Evolutionary conservation across 2,797 vertebrate species (phyloP).

Genomic region (Parauchenoglanis ngamensis): DNA sequence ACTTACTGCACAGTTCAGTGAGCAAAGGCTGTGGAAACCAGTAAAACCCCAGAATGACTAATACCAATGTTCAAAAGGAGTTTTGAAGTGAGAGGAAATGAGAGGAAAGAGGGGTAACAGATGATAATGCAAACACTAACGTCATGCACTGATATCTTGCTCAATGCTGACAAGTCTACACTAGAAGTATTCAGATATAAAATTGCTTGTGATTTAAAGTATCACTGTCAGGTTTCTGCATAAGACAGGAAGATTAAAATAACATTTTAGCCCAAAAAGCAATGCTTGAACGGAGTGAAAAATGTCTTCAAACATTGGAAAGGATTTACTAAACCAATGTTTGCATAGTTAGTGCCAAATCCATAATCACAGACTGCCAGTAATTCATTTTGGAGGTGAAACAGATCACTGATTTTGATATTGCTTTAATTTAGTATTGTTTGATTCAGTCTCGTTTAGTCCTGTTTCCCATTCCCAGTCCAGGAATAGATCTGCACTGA

Average conservation of each 20-base stretch:
- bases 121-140: neutral
- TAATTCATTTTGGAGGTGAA: neutral
- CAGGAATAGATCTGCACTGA: neutral
- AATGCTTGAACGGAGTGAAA: neutral
- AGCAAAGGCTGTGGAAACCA: slow-evolving; percentile 31
- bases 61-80: slow-evolving; percentile 28
- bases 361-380: slow-evolving; percentile 1
- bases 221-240: neutral
- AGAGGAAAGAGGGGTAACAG: neutral
- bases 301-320: neutral
- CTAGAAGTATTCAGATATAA: neutral
- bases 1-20: slow-evolving; percentile 44
- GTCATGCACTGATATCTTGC: neutral
- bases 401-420: slow-evolving; percentile 13
- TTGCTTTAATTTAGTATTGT: neutral
- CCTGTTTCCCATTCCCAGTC: neutral
- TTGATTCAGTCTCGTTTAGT: neutral
- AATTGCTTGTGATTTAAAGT: neutral
- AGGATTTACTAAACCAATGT: neutral
- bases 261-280: neutral
- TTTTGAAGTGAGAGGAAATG: slow-evolving; percentile 25
- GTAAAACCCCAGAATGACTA: slow-evolving; percentile 31
- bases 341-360: slow-evolving; percentile 29
- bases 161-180: neutral
- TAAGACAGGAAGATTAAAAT: neutral